Percentiles rank a stretch among this genome's conserved stretches.
phyloP scores from a whole-genome alignment of 2,797 vertebrate genomes.

The Morus bassanus region DNA sequence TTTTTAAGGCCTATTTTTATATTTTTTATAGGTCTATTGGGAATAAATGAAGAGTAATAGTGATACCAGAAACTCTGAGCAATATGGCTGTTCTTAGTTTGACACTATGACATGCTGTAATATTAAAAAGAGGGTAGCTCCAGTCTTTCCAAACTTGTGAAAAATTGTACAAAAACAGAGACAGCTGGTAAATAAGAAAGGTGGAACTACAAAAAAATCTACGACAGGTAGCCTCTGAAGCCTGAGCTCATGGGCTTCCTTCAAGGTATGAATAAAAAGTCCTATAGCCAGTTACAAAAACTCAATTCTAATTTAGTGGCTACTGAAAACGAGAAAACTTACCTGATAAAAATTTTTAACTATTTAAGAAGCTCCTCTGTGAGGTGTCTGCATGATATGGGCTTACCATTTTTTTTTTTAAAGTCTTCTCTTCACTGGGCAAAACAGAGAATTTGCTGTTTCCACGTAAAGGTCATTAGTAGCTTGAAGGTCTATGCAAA shows the following conservation, averaged over 20 bases:
- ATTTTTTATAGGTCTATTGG: neutral
- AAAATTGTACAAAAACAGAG: neutral
- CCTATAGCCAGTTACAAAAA: neutral
- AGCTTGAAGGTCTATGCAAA: slow-evolving; percentile 85
- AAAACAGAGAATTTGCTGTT: slow-evolving; percentile 39
- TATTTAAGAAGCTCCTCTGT: neutral
- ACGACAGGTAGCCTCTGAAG: neutral
- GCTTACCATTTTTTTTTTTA: neutral
- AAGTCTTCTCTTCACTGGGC: slow-evolving; percentile 69
- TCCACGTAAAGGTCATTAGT: slow-evolving; percentile 84
- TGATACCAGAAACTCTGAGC: neutral
- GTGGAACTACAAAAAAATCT: neutral
- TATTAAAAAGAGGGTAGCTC: neutral
- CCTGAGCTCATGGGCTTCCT: neutral
- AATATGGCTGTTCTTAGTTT: neutral
- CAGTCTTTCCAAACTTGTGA: slow-evolving; percentile 13
- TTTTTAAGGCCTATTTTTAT: neutral
- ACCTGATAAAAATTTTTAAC: neutral
- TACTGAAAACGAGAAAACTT: neutral
- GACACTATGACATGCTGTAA: neutral
- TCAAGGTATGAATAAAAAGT: neutral
- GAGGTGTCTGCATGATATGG: neutral
- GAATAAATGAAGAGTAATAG: neutral
- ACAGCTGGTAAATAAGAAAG: neutral
- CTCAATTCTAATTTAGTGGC: neutral